phyloP scores from a whole-genome alignment of 1,140 invertebrate genomes.

The Pseudomyrmex flavicornis region DNA sequence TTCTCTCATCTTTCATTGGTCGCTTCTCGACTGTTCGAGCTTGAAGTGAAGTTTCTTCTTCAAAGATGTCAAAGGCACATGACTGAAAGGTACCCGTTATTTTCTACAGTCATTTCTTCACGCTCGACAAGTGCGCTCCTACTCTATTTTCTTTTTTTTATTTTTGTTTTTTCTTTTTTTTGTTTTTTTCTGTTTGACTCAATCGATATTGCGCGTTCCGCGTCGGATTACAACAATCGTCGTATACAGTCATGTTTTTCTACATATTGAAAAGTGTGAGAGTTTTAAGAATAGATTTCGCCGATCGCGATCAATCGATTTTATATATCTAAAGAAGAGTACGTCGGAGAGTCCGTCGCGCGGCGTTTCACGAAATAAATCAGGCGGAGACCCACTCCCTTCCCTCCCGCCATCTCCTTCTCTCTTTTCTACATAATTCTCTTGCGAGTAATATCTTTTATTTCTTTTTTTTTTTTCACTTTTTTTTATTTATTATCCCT shows the following conservation, averaged over 20 bases:
- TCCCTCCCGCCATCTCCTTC: too few relatives aligned
- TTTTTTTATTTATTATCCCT: conserved; percentile 48
- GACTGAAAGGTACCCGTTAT: conserved; percentile 64
- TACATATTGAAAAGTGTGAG: conserved; percentile 28
- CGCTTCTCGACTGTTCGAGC: conserved; percentile 1
- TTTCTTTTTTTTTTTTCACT: not conserved
- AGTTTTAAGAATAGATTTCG: conserved; percentile 17
- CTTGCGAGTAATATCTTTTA: conserved; percentile 25
- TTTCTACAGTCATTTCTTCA: conserved; percentile 43
- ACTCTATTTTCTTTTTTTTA: not conserved
- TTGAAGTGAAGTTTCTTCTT: conserved; percentile 53
- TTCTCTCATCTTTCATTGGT: not conserved
- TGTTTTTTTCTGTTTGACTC: not conserved
- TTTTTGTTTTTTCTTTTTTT: not conserved
- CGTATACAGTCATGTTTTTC: conserved; percentile 58
- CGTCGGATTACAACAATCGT: conserved; percentile 35
- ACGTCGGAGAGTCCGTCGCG: conserved; percentile 3
- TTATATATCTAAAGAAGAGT: not conserved
- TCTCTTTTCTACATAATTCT: not conserved
- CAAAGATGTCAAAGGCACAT: conserved; percentile 71
- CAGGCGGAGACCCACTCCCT: not conserved
- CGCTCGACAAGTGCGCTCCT: conserved; percentile 1
- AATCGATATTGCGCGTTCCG: conserved; percentile 66
- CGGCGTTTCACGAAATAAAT: conserved; percentile 28
- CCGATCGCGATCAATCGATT: conserved; percentile 10